Evolutionary conservation across 1,140 invertebrate species (phyloP), one percentile per base, ranked within the genome.

Genomic region (Aphidius gifuensis): DNA sequence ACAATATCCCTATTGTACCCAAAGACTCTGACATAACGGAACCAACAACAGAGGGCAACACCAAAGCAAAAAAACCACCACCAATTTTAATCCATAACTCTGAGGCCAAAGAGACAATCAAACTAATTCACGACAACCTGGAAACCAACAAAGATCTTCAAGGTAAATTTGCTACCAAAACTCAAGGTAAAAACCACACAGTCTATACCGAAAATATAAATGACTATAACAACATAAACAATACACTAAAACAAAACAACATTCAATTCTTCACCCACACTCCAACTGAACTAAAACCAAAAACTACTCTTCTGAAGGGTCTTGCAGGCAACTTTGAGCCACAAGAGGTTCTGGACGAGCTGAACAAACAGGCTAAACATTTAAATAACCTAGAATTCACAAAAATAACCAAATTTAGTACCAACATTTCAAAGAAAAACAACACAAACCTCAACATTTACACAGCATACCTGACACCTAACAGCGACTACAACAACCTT

Each of bases 241-340:
- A 48, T 7, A 8, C n/a, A 0, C 7, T 64, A 38, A 48, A 23
- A 43, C n/a, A 51, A 16, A 2, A 54, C 5, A 51, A 53, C 3
- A 58, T 58, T 38, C 21, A 64, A 42, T 64, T 50, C 21, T 64
- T 50, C 42, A 64, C 62, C 1, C 59, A 49, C 16, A 64, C 62
- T 3, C 54, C 62, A 0, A 64, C 49, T 9, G 48, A 50, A 2
- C 23, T 23, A 44, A 64, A 64, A 44, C 38, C n/a, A 3, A 58
- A 58, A 58, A 51, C 62, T 8, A 40, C 42, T 2, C 6, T 64
- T n/a, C n/a, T 64, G 5, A 64, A 58, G 42, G 49, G 49, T 53
- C n/a, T 64, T 0, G 46, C 48, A 4, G 62, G 62, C 0, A 39
- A 40, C 16, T 58, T 51, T 21, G 45, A 48, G 1, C 9, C 11